Conservation (phyloP, 2,797 vertebrate species). For the Epinephelus malabaricus region DNA sequence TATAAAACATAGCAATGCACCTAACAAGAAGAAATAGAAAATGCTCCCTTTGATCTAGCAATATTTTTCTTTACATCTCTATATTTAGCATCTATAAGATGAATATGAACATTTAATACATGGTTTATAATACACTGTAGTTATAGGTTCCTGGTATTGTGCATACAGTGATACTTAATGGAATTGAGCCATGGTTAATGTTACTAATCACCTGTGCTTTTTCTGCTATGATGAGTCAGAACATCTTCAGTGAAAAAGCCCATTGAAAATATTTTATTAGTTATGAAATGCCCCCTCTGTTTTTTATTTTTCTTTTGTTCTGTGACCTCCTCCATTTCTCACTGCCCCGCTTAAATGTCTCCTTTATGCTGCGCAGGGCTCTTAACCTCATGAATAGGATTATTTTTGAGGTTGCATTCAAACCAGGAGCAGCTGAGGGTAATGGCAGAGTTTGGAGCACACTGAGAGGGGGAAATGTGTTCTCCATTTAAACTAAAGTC, state of each 20-base stretch:
- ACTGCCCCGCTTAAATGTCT: neutral
- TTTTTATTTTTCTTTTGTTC: slow-evolving; percentile 6
- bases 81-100: neutral
- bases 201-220: neutral
- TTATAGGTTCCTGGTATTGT: neutral
- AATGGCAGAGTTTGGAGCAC: slow-evolving; percentile 51
- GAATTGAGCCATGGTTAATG: neutral
- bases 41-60: neutral
- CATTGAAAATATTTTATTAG: slow-evolving; percentile 18
- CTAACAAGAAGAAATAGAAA: neutral
- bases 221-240: neutral
- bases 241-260: neutral
- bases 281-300: slow-evolving; percentile 6
- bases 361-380: slow-evolving; percentile 5
- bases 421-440: slow-evolving; percentile 63
- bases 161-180: neutral
- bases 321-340: slow-evolving; percentile 5
- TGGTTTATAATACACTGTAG: neutral
- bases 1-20: too few relatives aligned
- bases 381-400: slow-evolving; percentile 57
- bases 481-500: slow-evolving; percentile 59
- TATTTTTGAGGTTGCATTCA: slow-evolving; percentile 50
- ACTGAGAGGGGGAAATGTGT: slow-evolving; percentile 56
- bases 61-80: neutral
- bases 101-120: neutral